A percentile compares a stretch with the other conserved stretches of the same genome.
phyloP scores from a whole-genome alignment of 2,113 vertebrate genomes.

The Bombycilla garrulus region DNA sequence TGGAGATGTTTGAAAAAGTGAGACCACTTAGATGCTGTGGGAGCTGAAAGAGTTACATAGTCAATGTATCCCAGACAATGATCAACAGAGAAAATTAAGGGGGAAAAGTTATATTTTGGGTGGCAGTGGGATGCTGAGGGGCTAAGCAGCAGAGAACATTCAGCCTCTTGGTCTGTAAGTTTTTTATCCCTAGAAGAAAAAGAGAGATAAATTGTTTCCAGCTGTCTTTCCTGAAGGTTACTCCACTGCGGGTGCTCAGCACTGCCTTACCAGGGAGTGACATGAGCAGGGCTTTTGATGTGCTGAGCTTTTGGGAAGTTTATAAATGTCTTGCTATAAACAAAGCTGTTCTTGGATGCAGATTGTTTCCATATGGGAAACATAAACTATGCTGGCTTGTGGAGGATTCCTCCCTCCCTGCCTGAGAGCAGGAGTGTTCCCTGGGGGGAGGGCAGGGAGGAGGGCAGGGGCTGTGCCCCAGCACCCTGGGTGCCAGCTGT shows the following conservation, averaged over 20 bases:
- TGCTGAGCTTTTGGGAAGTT: not conserved
- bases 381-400: not conserved
- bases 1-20: not conserved
- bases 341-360: constrained; percentile 37
- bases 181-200: constrained; percentile 35
- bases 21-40: not conserved
- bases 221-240: constrained; percentile 5
- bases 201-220: constrained; percentile 1
- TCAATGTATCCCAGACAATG: not conserved
- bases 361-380: constrained; percentile 62
- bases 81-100: not conserved
- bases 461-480: not conserved
- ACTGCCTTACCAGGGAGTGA: not conserved
- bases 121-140: not conserved
- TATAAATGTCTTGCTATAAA: constrained; percentile 46
- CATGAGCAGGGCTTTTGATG: constrained; percentile 44
- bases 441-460: not conserved
- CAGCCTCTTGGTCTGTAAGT: not conserved
- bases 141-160: not conserved
- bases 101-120: not conserved
- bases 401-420: constrained; percentile 10
- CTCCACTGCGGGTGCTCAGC: not conserved
- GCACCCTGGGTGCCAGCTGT: not conserved
- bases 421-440: not conserved
- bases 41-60: not conserved